Evolutionary conservation across 2,888 invertebrate species (phyloP).

Genomic region (Diarsia dahlii): DNA sequence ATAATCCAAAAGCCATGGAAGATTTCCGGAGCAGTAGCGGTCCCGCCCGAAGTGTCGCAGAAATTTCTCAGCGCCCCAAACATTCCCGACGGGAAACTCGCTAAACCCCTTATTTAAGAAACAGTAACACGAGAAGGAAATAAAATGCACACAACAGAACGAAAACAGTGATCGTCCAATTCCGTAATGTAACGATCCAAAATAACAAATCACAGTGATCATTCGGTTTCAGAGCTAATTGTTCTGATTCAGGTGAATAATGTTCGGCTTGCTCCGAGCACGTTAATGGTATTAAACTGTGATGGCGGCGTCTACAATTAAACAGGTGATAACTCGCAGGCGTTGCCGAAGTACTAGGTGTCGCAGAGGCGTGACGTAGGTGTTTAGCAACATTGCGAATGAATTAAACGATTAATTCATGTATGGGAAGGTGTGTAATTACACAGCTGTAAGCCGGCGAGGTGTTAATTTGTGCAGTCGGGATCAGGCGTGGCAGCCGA

Average conservation of each 20-base stretch:
- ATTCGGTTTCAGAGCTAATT: slow-evolving; percentile 61
- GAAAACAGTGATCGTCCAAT: slow-evolving; percentile 55
- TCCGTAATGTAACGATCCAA: slow-evolving; percentile 54
- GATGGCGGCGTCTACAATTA: slow-evolving; percentile 65
- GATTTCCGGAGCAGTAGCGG: slow-evolving; percentile 15
- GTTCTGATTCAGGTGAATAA: slow-evolving; percentile 65
- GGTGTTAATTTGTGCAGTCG: slow-evolving; percentile 70
- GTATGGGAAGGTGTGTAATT: slow-evolving; percentile 70
- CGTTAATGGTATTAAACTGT: slow-evolving; percentile 57
- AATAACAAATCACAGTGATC: slow-evolving; percentile 63
- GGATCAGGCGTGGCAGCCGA: slow-evolving; percentile 55
- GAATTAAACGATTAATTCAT: slow-evolving; percentile 72
- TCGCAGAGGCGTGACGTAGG: slow-evolving; percentile 53
- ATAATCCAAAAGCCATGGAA: slow-evolving; percentile 29
- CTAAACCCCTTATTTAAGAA: slow-evolving; percentile 41
- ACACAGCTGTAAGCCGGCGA: slow-evolving; percentile 65
- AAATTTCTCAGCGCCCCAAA: slow-evolving; percentile 29
- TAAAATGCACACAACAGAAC: slow-evolving; percentile 39
- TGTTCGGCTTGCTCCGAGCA: slow-evolving; percentile 51
- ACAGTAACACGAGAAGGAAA: slow-evolving; percentile 25
- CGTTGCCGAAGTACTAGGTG: slow-evolving; percentile 61
- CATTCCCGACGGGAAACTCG: slow-evolving; percentile 14
- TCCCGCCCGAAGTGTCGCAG: slow-evolving; percentile 30
- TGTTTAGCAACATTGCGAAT: slow-evolving; percentile 63
- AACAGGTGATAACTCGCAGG: slow-evolving; percentile 67